Conservation (phyloP, 1,140 invertebrate genomes). For the Cepaea nemoralis region DNA sequence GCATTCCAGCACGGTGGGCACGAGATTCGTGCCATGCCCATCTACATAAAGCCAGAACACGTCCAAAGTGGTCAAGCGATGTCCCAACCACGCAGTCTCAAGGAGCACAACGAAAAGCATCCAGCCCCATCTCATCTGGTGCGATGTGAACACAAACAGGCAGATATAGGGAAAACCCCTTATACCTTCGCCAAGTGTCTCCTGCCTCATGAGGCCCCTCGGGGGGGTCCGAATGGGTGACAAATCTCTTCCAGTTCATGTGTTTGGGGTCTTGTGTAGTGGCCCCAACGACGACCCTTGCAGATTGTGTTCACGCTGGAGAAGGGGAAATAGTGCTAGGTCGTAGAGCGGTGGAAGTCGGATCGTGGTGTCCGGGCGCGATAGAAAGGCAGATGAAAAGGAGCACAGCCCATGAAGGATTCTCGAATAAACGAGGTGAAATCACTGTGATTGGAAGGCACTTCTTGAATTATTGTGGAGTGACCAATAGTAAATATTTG, state of each 20-base stretch:
- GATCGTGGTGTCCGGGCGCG: conserved; percentile 86
- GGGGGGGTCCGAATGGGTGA: conserved; percentile 77
- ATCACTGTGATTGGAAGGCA: no score
- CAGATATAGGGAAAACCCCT: conserved; percentile 74
- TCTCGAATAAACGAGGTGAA: conserved; percentile 51
- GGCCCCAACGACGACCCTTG: conserved; percentile 84
- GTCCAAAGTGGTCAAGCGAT: conserved; percentile 76
- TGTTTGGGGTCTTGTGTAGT: conserved; percentile 83
- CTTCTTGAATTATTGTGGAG: no score
- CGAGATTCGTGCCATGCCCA: conserved; percentile 74
- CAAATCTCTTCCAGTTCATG: conserved; percentile 81
- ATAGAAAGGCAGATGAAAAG: conserved; percentile 80
- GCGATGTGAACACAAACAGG: conserved; percentile 73
- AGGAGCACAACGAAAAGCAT: conserved; percentile 66
- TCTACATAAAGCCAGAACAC: conserved; percentile 76
- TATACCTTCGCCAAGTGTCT: conserved; percentile 74
- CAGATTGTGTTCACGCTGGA: conserved; percentile 83
- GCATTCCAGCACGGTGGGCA: conserved; percentile 59
- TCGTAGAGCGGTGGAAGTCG: conserved; percentile 78
- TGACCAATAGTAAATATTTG: no score
- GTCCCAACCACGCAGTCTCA: conserved; percentile 74
- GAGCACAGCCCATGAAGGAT: conserved; percentile 24
- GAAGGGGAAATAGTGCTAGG: conserved; percentile 76
- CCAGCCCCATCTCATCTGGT: conserved; percentile 75
- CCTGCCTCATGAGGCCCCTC: conserved; percentile 77